Evolutionary conservation across 1,140 invertebrate species (phyloP).

Genomic region (Bombus haemorrhoidalis): DNA sequence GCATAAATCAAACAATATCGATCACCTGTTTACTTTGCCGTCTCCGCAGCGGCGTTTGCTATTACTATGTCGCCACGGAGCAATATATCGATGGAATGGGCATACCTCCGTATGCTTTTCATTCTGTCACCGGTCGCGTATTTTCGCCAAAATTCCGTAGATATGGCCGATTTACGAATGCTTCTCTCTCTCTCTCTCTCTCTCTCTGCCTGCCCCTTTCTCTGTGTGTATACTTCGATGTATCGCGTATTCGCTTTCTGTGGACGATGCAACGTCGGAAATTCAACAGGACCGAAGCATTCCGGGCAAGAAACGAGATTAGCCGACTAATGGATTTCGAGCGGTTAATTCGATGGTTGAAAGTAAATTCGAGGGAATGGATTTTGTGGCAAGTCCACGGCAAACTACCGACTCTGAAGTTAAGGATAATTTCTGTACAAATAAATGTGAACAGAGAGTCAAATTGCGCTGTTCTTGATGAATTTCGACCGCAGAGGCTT

Average conservation of each 20-base stretch:
- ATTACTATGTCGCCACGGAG: conserved; percentile 36
- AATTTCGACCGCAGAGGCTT: background rate
- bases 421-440: background rate
- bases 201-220: background rate
- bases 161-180: conserved; percentile 24
- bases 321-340: background rate
- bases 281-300: background rate
- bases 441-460: no score
- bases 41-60: conserved; percentile 17
- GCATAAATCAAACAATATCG: conserved; percentile 69
- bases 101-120: conserved; percentile 3
- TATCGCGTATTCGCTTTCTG: background rate
- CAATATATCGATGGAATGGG: background rate
- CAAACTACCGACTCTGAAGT: background rate
- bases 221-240: background rate
- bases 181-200: background rate
- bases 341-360: conserved; percentile 1
- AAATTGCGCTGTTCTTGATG: background rate
- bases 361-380: conserved; percentile 8
- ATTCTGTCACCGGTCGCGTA: background rate
- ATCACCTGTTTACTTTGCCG: conserved; percentile 62
- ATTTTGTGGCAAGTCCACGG: background rate
- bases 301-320: conserved; percentile 10
- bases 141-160: background rate
- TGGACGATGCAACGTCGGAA: background rate